These are phyloP conservation scores for Lochmaea capreae DNA, from an alignment of 2,888 invertebrate genomes.

Conservation along the genomic window DNA sequence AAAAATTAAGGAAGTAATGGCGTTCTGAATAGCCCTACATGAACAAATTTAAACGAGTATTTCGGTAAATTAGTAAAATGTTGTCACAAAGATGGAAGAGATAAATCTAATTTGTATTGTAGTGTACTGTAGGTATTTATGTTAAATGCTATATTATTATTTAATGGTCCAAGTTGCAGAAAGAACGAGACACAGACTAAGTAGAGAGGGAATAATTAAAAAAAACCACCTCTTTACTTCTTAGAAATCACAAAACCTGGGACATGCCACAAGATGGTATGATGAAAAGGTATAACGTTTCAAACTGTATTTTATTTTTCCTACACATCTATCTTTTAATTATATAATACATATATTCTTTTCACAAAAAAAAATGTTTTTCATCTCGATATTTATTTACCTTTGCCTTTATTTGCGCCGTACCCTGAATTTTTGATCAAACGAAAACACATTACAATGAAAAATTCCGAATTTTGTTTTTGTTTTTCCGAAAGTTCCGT, in stretches of 20 bases:
- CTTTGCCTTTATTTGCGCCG: not conserved
- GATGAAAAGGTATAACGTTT: too few relatives aligned
- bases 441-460: slow-evolving; percentile 9
- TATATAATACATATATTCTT: too few relatives aligned
- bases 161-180: too few relatives aligned
- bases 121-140: too few relatives aligned
- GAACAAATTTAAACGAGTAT: not conserved
- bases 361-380: not conserved
- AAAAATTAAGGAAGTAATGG: slow-evolving; percentile 4
- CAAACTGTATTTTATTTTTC: too few relatives aligned
- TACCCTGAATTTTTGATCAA: slow-evolving; percentile 3
- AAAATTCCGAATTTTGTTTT: not conserved
- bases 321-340: too few relatives aligned
- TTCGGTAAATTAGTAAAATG: not conserved
- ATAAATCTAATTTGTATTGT: not conserved
- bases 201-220: too few relatives aligned
- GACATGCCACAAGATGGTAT: too few relatives aligned
- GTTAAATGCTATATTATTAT: too few relatives aligned
- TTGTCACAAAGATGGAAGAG: not conserved
- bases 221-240: too few relatives aligned
- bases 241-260: too few relatives aligned
- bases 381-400: slow-evolving; percentile 2
- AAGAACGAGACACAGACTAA: too few relatives aligned
- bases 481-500: not conserved
- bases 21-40: not conserved